phyloP scores from a whole-genome alignment of 2,113 vertebrate genomes.

The Malurus elegans region DNA sequence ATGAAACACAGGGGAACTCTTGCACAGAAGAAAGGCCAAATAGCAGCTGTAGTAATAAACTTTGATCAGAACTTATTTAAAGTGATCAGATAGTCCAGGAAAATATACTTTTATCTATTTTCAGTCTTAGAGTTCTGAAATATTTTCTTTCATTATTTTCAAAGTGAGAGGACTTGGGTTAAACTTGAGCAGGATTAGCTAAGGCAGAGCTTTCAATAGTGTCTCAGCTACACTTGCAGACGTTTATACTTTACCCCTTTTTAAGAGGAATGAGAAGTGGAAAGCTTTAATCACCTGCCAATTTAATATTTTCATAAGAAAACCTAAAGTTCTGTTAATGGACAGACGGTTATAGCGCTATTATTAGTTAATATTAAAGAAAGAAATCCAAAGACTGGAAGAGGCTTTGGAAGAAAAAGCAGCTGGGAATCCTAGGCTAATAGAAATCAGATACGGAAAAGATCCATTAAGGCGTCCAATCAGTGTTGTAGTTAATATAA shows the following conservation, averaged over 20 bases:
- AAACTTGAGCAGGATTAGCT: not conserved
- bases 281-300: conserved; percentile 46
- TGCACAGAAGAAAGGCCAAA: not conserved
- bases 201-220: not conserved
- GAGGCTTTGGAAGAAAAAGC: conserved; percentile 1
- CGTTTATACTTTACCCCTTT: not conserved
- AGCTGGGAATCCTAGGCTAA: conserved; percentile 6
- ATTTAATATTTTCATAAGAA: conserved; percentile 44
- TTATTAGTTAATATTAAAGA: conserved; percentile 34
- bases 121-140: not conserved
- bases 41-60: not conserved
- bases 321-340: not conserved
- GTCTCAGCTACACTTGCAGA: not conserved
- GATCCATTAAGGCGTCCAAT: conserved; percentile 15
- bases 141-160: not conserved
- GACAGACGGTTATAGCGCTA: not conserved
- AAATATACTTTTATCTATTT: not conserved
- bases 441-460: conserved; percentile 4
- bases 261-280: not conserved
- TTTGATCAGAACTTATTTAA: not conserved
- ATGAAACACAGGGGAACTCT: not conserved
- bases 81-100: not conserved
- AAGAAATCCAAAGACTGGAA: not conserved
- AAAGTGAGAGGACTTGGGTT: not conserved
- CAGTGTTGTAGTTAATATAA: not conserved